Evolutionary conservation across 2,888 invertebrate genomes (phyloP).

Genomic region (Ashinkailepas kermadecensis): DNA sequence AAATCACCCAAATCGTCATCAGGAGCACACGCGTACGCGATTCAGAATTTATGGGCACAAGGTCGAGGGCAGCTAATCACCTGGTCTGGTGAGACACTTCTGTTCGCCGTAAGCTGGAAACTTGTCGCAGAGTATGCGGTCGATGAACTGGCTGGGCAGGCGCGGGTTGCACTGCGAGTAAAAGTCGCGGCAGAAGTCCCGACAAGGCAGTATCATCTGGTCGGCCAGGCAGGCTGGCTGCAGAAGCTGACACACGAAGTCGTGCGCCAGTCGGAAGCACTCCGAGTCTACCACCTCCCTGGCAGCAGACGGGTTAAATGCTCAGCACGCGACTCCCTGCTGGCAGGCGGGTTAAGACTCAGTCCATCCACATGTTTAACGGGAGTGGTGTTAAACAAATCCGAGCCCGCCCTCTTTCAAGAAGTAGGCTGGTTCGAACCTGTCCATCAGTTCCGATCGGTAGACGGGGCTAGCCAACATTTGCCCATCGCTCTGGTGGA

Average conservation of each 20-base stretch:
- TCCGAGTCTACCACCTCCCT: conserved; percentile 69
- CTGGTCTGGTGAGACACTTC: conserved; percentile 32
- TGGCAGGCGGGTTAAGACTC: too few species aligned
- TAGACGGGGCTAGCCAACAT: too few species aligned
- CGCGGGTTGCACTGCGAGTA: conserved; percentile 66
- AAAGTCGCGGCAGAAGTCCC: conserved; percentile 76
- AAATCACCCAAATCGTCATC: too few species aligned
- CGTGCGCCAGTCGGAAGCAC: conserved; percentile 78
- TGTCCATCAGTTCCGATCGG: too few species aligned
- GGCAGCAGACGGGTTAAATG: not conserved
- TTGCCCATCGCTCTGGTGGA: too few species aligned
- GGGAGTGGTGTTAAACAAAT: too few species aligned
- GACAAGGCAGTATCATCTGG: conserved; percentile 52
- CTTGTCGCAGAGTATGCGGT: conserved; percentile 28
- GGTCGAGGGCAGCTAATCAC: conserved; percentile 14
- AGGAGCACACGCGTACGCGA: too few species aligned
- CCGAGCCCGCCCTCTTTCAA: too few species aligned
- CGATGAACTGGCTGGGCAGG: conserved; percentile 29
- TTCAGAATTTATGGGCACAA: too few species aligned
- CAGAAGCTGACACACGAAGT: conserved; percentile 77
- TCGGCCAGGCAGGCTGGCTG: conserved; percentile 62
- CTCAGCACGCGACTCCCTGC: too few species aligned
- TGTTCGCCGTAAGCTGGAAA: conserved; percentile 30
- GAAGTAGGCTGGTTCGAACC: too few species aligned
- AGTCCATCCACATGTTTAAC: too few species aligned